Base-by-base conservation (phyloP, 2,888 invertebrate genomes). In the Cantharis lateralis region DNA sequence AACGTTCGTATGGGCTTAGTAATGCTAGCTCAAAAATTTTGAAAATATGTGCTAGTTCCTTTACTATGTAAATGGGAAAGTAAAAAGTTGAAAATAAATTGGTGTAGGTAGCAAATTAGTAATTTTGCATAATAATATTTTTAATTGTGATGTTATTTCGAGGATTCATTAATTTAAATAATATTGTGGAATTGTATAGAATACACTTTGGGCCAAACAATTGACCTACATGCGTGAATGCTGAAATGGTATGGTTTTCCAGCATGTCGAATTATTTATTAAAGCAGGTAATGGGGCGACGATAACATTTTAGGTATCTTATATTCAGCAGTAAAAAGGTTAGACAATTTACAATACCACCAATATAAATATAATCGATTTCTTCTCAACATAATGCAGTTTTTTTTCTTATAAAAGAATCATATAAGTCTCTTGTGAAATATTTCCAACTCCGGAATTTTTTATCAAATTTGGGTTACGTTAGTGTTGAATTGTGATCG, bases 231-330 rank as follows among this genome's bases (percentile, higher is more conserved):
- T 73, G 70, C 70, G 63, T 64, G 70, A 70, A 70, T 32, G 20
- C 63, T 74, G 18, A 69, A 68, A 69, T 62, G 69, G 18, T 24
- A 15, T 48, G 68, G 16, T 69, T 74, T 70, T 32, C 48, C 70
- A 74, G 70, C 69, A 26, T 74, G 48, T 69, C 74, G 74, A 74
- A 74, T 74, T 74, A 74, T 70, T 74, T 74, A 74, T 74, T 70
- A 73, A 68, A 68, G 68, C 28, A 62, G 73, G 73, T 73, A 73
- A 73, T 73, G 73, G 69, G 66, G 32, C 66, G 66, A 32, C 63
- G 63, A 63, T 66, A 32, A 72, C 66, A 15, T 26, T 72, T 20
- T 66, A 72, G 72, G 72, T 68, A 72, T 28, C 48, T 48, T 48
- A 68, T 72, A 72, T 72, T 72, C 15, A 64, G 72, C 10, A 15